Conservation (phyloP, 2,113 vertebrate genomes). For the Micronycteris hirsuta region DNA sequence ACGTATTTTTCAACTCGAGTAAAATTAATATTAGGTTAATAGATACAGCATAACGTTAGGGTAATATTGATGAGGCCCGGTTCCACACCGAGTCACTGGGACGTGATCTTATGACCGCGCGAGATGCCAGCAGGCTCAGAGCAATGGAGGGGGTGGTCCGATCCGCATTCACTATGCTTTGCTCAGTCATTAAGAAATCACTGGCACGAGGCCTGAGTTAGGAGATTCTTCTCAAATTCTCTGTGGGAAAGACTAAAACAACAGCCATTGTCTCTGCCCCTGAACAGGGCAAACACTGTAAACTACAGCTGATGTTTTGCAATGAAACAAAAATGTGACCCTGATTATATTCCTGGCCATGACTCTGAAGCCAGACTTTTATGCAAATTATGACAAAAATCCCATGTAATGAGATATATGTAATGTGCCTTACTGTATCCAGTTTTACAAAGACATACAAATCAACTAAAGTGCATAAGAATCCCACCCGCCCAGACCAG, state of each 20-base stretch:
- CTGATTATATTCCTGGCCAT: not conserved
- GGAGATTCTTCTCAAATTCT: not conserved
- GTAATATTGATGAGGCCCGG: not conserved
- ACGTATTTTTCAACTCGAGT: not conserved
- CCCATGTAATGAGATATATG: not conserved
- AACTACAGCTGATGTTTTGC: not conserved
- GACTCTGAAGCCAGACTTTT: not conserved
- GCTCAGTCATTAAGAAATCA: not conserved
- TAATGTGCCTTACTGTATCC: not conserved
- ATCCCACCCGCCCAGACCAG: not conserved
- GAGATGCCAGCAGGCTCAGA: not conserved
- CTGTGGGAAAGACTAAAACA: not conserved
- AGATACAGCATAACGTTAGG: not conserved
- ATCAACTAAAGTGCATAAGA: not conserved
- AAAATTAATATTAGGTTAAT: not conserved
- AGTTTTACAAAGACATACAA: not conserved
- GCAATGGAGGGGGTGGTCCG: not conserved
- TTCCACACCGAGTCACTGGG: not conserved
- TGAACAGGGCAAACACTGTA: not conserved
- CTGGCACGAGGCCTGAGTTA: not conserved
- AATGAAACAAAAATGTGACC: not conserved
- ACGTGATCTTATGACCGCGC: not conserved
- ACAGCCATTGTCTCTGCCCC: not conserved
- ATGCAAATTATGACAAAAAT: not conserved
- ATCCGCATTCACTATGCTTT: no score